phyloP scores from a whole-genome alignment of 2,888 invertebrate species.

The Melikaiella ostensackeni region DNA sequence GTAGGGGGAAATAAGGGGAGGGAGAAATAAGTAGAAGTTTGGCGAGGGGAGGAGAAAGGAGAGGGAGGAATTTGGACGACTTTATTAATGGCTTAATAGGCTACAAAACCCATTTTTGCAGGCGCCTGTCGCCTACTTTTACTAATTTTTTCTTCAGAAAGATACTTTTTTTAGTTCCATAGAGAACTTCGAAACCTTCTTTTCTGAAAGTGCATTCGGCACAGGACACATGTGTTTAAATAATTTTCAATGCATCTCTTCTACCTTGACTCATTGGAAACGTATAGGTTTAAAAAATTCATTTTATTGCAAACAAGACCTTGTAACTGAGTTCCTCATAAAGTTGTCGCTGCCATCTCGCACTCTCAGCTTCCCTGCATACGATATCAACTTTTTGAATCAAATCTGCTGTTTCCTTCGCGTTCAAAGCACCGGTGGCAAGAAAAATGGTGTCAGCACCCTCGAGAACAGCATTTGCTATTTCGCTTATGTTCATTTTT shows the following conservation, averaged over 20 bases:
- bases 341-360: constrained; percentile 80
- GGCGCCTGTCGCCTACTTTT: no score
- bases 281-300: background rate
- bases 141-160: no score
- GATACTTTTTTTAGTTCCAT: no score
- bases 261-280: background rate
- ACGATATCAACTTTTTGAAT: constrained; percentile 78
- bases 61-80: no score
- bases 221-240: background rate
- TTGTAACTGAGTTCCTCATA: constrained; percentile 67
- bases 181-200: no score
- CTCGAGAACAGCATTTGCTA: constrained; percentile 86
- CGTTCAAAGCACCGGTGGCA: constrained; percentile 85
- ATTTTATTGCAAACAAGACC: constrained; percentile 49
- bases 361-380: constrained; percentile 85
- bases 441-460: constrained; percentile 85
- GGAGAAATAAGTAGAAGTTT: no score
- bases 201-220: background rate
- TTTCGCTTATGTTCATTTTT: constrained; percentile 83
- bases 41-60: no score
- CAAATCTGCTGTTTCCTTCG: constrained; percentile 80
- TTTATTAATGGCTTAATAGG: no score
- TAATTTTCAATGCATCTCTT: constrained; percentile 21
- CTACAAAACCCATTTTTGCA: no score
- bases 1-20: no score